Evolutionary conservation across 2,888 invertebrate species (phyloP).

Genomic region (Dugesia japonica): DNA sequence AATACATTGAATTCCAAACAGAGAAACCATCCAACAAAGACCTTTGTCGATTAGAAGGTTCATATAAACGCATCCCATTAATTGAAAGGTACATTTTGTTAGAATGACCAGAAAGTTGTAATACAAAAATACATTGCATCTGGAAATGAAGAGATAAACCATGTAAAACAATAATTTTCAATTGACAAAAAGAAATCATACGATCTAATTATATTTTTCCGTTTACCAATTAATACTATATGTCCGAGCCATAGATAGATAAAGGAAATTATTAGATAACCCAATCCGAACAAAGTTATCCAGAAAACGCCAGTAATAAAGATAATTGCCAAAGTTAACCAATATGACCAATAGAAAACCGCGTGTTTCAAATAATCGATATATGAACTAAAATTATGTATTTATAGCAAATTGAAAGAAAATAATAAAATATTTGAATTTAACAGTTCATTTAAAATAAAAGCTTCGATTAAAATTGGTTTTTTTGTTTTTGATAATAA

Average conservation of each 20-base stretch:
- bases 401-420: background rate
- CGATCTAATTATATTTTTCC: constrained; percentile 58
- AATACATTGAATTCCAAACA: constrained; percentile 76
- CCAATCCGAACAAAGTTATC: constrained; percentile 79
- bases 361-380: constrained; percentile 73
- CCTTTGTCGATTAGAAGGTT: constrained; percentile 51
- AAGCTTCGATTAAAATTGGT: no score
- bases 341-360: constrained; percentile 74
- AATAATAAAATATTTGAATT: background rate
- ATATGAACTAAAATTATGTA: constrained; percentile 59
- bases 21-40: constrained; percentile 60
- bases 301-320: constrained; percentile 85
- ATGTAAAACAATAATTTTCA: background rate
- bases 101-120: constrained; percentile 79
- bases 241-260: constrained; percentile 94
- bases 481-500: no score
- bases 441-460: constrained; percentile 34
- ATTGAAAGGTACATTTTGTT: constrained; percentile 63
- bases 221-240: constrained; percentile 77
- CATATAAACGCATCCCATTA: constrained; percentile 72
- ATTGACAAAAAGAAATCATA: background rate
- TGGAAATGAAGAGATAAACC: background rate
- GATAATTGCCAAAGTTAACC: constrained; percentile 81
- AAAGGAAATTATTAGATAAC: constrained; percentile 84
- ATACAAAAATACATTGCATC: constrained; percentile 66